phyloP scores from a whole-genome alignment of 2,113 vertebrate genomes.

The Cyanistes caeruleus region DNA sequence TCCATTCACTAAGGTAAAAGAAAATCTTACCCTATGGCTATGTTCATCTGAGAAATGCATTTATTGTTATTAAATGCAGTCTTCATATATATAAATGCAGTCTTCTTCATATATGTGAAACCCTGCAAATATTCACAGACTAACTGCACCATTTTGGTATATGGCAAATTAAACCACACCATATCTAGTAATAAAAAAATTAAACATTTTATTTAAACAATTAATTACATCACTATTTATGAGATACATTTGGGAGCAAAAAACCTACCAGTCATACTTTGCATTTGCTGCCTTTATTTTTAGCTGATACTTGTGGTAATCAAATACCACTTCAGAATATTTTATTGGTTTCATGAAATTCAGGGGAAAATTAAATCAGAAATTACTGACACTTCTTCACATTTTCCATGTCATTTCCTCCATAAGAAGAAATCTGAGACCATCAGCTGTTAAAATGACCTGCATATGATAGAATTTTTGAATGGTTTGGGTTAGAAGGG shows the following conservation, averaged over 20 bases:
- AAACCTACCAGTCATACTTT: rapidly evolving
- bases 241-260: background rate
- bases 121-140: background rate
- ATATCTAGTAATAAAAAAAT: background rate
- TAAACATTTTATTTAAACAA: background rate
- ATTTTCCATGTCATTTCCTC: constrained; percentile 8
- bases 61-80: background rate
- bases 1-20: background rate
- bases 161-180: background rate
- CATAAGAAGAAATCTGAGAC: constrained; percentile 1
- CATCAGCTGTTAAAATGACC: background rate
- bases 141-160: background rate
- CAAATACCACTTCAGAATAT: background rate
- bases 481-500: background rate
- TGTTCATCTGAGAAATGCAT: background rate
- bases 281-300: background rate
- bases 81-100: background rate
- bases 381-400: background rate
- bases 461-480: background rate
- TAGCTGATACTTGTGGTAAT: background rate
- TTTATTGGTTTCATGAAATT: background rate
- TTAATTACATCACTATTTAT: background rate
- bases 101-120: background rate
- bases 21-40: background rate
- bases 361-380: background rate